Evolutionary conservation across 2,888 invertebrate species (phyloP), one percentile per base, ranked within the genome.

Genomic region (Tuberolachnus salignus): DNA sequence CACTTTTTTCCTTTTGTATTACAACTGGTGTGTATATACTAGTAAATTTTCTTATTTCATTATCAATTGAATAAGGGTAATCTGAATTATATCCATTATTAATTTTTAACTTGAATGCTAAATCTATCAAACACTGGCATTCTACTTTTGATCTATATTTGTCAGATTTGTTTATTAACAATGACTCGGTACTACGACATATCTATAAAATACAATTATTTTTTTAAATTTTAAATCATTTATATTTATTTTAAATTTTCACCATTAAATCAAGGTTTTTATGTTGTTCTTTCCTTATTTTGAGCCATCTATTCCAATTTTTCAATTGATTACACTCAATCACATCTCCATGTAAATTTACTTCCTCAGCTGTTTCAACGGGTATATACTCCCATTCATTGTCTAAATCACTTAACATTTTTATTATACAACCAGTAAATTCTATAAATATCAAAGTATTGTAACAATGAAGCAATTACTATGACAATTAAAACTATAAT

Each of bases 281-380:
- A 9, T 78, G 59, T 8, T 67, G 75, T 59, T 67, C 26, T 49
- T 78, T 67, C 19, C 75, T 78, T 19, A 78, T 78, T 78, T 78
- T 67, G 14, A 78, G 57, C 75, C 75, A 78, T 34, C 49, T 57
- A 21, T 67, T 78, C 75, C 75, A 78, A 34, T 78, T 78, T 23
- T 59, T 21, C 16, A 78, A 46, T 13, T 16, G 10, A 9, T 67
- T 55, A 59, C 67, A 59, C 26, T 78, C 75, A 3, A 14, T 19
- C 16, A 67, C 34, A 34, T 78, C 49, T 46, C 55, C 46, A n/a
- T 34, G 49, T 6, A 49, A 51, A 9, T 49, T 78, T 46, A 78
- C n/a, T 57, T 78, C 67, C 19, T 78, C 75, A 21, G 75, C 67
- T 59, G 67, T 78, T 59, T 78, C 67, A 8, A 78, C 67, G 1